Base-by-base conservation (phyloP, 2,113 vertebrate species). In the Podarcis muralis region DNA sequence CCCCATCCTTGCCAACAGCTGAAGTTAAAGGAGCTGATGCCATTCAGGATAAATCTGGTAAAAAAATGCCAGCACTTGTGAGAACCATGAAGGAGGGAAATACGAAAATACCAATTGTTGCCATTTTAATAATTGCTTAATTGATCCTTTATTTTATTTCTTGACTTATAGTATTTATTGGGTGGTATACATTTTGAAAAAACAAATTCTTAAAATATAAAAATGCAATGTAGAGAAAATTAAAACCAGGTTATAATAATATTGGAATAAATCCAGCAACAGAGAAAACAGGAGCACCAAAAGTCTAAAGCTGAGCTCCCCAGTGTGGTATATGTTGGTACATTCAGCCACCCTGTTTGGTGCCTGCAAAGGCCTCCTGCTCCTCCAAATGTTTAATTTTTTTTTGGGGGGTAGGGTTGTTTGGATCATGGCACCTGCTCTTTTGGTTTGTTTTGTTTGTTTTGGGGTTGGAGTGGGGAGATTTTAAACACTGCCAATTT, bases 31-130 rank as follows among this genome's bases (percentile, higher is more conserved):
- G 93, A 86, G 37, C 75, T 35, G 96, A 87, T 7, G 57, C 92
- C 81, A 81, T 93, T 87, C 91, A 91, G 74, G 96, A 97, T 53
- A 96, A 95, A 95, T 89, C 96, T 93, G 98, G 98, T 98, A 95
- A 85, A 23, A 6, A 20, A 1, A 5, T 59, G 23, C 3, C 22
- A 53, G n/a, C 25, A 16, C 32, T n/a, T 59, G 3, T 92, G 59
- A 83, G n/a, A 0, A 9, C 81, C 6, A 35, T 86, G 2, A 0
- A 57, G 22, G 8, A 0, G 0, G 32, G 23, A 71, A 37, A 16
- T 62, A 77, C 74, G 48, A 3, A 3, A 9, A 78, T 69, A 53
- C 43, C 1, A 48, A 68, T 59, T 27, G 4, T 3, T 16, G 59
- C 13, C 7, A 11, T 16, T 35, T 84, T 57, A 35, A 74, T 6